These are phyloP conservation scores for Adelosebastes latens DNA, from an alignment of 2,797 vertebrate species.

Conservation along the genomic window DNA sequence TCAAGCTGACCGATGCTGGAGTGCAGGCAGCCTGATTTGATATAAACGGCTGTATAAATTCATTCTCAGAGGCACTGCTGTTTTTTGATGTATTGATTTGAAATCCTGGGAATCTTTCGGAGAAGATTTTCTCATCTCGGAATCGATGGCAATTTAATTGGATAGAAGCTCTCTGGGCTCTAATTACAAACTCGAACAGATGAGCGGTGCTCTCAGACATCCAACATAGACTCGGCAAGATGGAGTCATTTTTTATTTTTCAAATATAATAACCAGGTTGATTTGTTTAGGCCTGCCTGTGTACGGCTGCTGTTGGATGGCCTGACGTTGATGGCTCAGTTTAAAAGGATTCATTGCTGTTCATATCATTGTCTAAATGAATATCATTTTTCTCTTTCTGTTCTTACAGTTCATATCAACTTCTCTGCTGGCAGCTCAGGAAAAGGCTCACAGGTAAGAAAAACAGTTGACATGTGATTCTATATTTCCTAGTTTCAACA, in stretches of 20 bases:
- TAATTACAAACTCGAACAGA: constrained; percentile 71
- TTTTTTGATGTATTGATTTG: constrained; percentile 76
- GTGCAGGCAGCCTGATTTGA: constrained; percentile 35
- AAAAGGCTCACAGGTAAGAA: constrained; percentile 77
- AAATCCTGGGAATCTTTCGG: constrained; percentile 59
- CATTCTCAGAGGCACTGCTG: constrained; percentile 32
- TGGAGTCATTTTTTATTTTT: neutral
- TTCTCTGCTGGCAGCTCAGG: constrained; percentile 65
- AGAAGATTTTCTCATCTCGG: constrained; percentile 56
- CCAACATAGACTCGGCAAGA: neutral
- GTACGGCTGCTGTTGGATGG: neutral
- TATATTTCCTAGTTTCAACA: constrained; percentile 1
- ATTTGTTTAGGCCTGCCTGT: neutral
- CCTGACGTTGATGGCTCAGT: neutral
- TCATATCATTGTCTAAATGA: constrained; percentile 10
- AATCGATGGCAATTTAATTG: constrained; percentile 76
- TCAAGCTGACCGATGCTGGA: constrained; percentile 29
- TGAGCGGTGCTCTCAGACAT: constrained; percentile 39
- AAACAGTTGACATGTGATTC: neutral
- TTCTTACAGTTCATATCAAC: constrained; percentile 72
- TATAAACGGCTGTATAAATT: constrained; percentile 44
- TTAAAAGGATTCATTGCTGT: constrained; percentile 10
- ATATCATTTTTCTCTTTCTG: constrained; percentile 17
- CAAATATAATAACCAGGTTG: neutral
- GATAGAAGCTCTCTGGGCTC: constrained; percentile 61